Evolutionary conservation across 2,113 vertebrate species (phyloP), one percentile per base, ranked within the genome.

Genomic region (Synchiropus splendidus): DNA sequence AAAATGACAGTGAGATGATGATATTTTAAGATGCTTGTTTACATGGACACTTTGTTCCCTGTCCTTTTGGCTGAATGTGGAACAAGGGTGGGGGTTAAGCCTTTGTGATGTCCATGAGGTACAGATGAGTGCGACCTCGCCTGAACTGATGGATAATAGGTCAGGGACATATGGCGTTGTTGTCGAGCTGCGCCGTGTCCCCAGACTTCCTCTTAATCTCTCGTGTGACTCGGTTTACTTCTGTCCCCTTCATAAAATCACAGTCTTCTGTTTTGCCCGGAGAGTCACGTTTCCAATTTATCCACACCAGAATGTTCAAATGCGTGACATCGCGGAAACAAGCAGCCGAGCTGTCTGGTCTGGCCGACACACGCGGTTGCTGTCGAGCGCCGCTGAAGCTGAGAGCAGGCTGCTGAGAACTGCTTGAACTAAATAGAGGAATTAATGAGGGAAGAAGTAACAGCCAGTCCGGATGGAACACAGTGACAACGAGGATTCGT

Each of bases 201-300:
- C 54, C 35, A 68, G 68, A 74, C 69, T 64, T 64, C 58, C 48
- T 61, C 54, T 61, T 72, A 68, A 78, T 74, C 78, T 61, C 51
- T 47, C 14, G 10, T 21, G 21, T 42, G 50, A 36, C 63, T 61
- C 47, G 36, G 62, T 67, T 63, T 47, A 18, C 40, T 50, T 31
- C 36, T 42, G 21, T 61, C 16, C 35, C 27, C 50, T 12, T 36
- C 48, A 45, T 47, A 18, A 48, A 64, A 64, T 27, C 56, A n/a
- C 27, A 18, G 33, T 39, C 31, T 12, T 40, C 31, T n/a, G 36
- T 42, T 36, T 41, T 13, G 13, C n/a, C 48, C 16, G 21, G 6
- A 62, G 34, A 46, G 18, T 37, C 38, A 21, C 17, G 49, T 49
- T 55, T 48, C 38, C 14, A 39, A 46, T 67, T 51, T 44, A 63